Evolutionary conservation across 2,888 invertebrate species (phyloP).

Genomic region (Nemurella pictetii): DNA sequence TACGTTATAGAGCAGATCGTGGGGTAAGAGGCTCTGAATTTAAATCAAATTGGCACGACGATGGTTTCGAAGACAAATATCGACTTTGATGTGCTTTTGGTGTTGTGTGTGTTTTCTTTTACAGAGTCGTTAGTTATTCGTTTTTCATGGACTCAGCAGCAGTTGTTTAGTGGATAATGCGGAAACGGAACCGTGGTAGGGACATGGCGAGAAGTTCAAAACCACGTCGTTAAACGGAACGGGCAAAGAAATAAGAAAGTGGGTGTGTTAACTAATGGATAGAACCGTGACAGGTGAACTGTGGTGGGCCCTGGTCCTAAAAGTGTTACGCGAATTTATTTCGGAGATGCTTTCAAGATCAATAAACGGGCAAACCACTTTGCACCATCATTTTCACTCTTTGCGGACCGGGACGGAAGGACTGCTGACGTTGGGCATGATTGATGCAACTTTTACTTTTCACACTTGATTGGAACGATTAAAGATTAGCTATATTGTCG

Average conservation of each 20-base stretch:
- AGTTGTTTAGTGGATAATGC: too few species aligned
- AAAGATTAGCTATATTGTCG: neutral
- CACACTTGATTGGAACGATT: neutral
- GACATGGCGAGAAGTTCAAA: neutral
- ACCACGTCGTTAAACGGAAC: neutral
- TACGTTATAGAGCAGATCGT: neutral
- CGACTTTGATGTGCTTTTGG: too few species aligned
- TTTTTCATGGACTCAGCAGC: too few species aligned
- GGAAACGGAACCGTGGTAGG: neutral
- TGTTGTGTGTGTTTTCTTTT: too few species aligned
- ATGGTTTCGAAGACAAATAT: neutral
- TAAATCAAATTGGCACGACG: neutral
- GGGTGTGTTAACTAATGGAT: neutral
- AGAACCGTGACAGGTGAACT: neutral
- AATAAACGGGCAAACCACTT: neutral
- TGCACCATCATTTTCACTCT: neutral
- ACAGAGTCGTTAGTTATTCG: too few species aligned
- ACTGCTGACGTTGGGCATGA: neutral
- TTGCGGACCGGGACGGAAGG: neutral
- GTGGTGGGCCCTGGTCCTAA: neutral
- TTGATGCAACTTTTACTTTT: neutral
- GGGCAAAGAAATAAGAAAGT: neutral
- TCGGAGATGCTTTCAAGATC: neutral
- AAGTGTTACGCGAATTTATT: conserved; percentile 2
- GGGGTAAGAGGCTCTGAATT: neutral